These are phyloP conservation scores for Parus major DNA, from an alignment of 2,113 vertebrate species.

Conservation along the genomic window DNA sequence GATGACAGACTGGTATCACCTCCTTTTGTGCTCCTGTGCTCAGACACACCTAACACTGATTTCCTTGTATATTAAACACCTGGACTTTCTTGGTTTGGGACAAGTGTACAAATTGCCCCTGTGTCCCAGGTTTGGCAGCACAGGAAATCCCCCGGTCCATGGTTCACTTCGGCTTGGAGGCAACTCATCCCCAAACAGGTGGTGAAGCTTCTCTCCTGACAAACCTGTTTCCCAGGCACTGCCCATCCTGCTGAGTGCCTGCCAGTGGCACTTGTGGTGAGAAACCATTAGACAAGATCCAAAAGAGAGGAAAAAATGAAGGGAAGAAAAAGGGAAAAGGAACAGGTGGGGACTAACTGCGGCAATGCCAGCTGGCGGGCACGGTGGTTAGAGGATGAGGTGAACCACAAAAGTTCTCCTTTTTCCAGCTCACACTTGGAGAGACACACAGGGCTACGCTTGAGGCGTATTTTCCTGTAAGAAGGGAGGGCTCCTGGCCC, in stretches of 20 bases:
- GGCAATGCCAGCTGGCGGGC: background rate
- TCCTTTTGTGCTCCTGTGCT: background rate
- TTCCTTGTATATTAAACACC: background rate
- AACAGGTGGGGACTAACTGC: background rate
- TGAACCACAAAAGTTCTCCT: background rate
- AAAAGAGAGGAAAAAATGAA: background rate
- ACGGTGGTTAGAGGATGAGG: background rate
- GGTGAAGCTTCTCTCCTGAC: background rate
- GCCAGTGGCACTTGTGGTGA: fast-evolving
- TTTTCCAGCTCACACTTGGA: background rate
- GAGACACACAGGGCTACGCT: fast-evolving
- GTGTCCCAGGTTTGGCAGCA: background rate
- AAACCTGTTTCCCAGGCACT: background rate
- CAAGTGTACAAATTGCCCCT: background rate
- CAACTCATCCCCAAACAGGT: background rate
- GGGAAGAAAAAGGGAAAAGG: background rate
- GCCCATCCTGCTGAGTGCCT: fast-evolving
- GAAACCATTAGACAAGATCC: background rate
- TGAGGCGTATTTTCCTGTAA: background rate
- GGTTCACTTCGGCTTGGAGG: background rate
- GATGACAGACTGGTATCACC: background rate
- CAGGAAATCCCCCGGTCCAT: background rate
- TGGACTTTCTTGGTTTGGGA: fast-evolving
- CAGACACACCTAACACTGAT: background rate
- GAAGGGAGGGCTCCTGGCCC: background rate